A percentile compares a stretch with the other conserved stretches of the same genome.
These are phyloP conservation scores for Lissocephala sabroskyi DNA, from an alignment of 2,888 invertebrate species.

Conservation along the genomic window DNA sequence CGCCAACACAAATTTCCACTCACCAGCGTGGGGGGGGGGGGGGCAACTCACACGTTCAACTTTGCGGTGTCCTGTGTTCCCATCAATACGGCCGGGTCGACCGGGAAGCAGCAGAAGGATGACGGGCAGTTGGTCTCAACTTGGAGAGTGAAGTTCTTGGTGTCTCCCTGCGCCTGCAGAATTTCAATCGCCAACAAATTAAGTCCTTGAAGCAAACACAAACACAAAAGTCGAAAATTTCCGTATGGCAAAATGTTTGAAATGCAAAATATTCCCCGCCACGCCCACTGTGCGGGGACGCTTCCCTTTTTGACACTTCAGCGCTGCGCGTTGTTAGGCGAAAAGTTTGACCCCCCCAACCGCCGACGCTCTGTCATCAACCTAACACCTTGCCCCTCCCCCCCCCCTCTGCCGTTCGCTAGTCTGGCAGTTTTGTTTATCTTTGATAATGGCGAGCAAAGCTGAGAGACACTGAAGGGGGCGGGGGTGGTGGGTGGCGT, in stretches of 20 bases:
- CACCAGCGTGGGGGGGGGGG: background rate
- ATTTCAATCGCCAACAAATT: no score
- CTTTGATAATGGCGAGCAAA: slow-evolving; percentile 36
- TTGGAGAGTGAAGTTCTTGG: no score
- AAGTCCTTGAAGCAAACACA: slow-evolving; percentile 64
- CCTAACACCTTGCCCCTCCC: no score
- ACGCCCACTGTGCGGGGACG: background rate
- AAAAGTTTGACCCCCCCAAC: background rate
- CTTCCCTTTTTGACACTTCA: slow-evolving; percentile 19
- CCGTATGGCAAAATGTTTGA: background rate
- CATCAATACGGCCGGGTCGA: slow-evolving; percentile 1
- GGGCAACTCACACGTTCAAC: no score
- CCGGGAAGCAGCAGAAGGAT: no score
- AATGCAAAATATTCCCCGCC: background rate
- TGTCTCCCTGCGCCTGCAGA: background rate
- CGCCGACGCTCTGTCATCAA: no score
- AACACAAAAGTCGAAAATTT: slow-evolving; percentile 24
- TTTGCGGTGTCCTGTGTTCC: slow-evolving; percentile 21
- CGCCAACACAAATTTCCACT: slow-evolving; percentile 22
- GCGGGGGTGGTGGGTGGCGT: no score
- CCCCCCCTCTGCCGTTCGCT: no score
- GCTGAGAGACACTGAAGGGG: slow-evolving; percentile 24
- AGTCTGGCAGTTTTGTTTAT: slow-evolving; percentile 21
- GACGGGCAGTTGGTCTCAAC: no score
- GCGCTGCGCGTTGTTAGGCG: slow-evolving; percentile 3